Evolutionary conservation across 2,888 invertebrate genomes (phyloP), one percentile per base, ranked within the genome.

Genomic region (Drosophila suboccidentalis): DNA sequence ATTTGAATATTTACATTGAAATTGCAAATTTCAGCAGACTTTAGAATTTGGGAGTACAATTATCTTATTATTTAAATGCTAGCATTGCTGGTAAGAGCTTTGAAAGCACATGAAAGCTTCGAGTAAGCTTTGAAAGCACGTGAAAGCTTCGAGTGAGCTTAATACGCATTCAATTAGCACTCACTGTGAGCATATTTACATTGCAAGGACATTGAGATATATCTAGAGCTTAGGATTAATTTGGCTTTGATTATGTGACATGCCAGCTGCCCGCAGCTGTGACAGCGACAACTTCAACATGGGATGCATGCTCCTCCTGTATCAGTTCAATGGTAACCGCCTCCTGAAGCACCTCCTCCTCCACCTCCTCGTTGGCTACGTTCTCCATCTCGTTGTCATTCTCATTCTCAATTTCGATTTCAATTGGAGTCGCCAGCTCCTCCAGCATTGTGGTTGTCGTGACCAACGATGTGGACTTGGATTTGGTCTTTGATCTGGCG

Each of bases 261-360:
- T 68, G 65, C 72, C 62, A 78, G 54, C 57, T 75, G 57, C 69
- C 55, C 9, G 66, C 68, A 58, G 70, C 55, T n/a, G 70, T 62
- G 26, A 72, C 61, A 22, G 71, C 17, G 32, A 71, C 72, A 13
- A 72, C 72, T 47, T 72, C 61, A 4, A 72, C 38, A 49, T 74
- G 70, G 8, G 74, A 34, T n/a, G 50, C n/a, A 26, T 64, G 41
- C 26, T 62, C 68, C 41, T 39, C 41, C 41, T 54, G 39, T 11
- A 41, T 41, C 15, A 41, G 41, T 15, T 41, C 39, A 4, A 39
- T 41, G 11, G 26, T 29, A 13, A 47, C 38, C 6, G 36, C 38
- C 13, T 47, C 47, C n/a, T 49, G 17, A 1, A 46, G 29, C 43
- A 59, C 17, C 4, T 53, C 36, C 4, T 70, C 38, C 13, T 39